Evolutionary conservation across 2,113 vertebrate species (phyloP), one percentile per base, ranked within the genome.

Genomic region (Carassius auratus): DNA sequence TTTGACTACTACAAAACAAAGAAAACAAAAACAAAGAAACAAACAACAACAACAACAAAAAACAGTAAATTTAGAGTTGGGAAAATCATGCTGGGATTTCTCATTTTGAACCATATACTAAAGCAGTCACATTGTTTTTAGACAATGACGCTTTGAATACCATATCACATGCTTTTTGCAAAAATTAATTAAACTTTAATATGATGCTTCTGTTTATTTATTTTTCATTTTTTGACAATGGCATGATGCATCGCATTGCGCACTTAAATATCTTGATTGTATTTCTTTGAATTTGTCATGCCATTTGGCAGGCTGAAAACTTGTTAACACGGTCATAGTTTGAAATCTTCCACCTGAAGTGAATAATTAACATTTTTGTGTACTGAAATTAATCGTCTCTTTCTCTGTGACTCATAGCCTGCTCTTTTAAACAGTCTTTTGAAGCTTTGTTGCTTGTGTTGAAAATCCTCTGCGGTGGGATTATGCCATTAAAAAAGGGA

Each of bases 401-500:
- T 71, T 83, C 68, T 74, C 21, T 73, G 68, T 74, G 81, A 82
- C 17, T 82, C 64, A 82, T 69, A 82, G 80, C 50, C 68, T 83
- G 42, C 50, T 79, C 42, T 79, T 68, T n/a, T 61, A 8, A 62
- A 13, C 21, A 30, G 30, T 52, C 17, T 17, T 69, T 74, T 62
- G 81, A 76, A 76, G 36, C 66, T 69, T 79, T 87, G 80, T 64
- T 85, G 64, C 66, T 71, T 8, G 81, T 21, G 66, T 71, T 83
- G 48, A 73, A 85, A 85, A 64, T 89, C 83, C 61, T 86, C 61
- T 36, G 82, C 36, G 82, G 80, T 48, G 62, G 55, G 82, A 21
- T 89, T 86, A 83, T 75, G 73, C 81, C 73, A 79, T 69, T 79
- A 71, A 87, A 71, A 3, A 76, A 84, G 19, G 52, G 68, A 66